Evolutionary conservation across 2,797 vertebrate genomes (phyloP).

Genomic region (Galago senegalensis): DNA sequence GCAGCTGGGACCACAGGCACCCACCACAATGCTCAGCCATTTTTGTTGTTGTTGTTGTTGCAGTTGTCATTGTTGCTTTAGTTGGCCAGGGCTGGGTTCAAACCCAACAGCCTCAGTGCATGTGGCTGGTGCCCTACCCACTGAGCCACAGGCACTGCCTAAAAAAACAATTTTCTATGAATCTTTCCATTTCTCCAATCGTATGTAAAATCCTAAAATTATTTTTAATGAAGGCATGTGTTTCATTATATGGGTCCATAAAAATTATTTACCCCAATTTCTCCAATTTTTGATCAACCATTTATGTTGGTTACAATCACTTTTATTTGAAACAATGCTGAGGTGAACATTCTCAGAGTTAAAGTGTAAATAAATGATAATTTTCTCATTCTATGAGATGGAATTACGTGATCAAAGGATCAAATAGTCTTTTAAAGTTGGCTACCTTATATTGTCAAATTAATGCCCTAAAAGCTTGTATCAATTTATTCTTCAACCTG

Average conservation of each 20-base stretch:
- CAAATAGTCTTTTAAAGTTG: neutral
- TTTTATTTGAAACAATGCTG: slow-evolving; percentile 43
- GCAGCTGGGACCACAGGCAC: no score
- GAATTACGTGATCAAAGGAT: slow-evolving; percentile 42
- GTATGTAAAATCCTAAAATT: slow-evolving; percentile 32
- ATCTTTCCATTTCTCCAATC: neutral
- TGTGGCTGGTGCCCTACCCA: no score
- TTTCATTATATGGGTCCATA: neutral
- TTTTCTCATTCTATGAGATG: slow-evolving; percentile 33
- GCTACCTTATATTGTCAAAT: neutral
- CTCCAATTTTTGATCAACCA: neutral
- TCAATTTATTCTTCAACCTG: neutral
- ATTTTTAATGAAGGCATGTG: neutral
- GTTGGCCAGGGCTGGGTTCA: no score
- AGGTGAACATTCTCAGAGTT: slow-evolving; percentile 5
- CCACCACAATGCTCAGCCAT: no score
- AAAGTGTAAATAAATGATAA: neutral
- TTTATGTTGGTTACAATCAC: slow-evolving; percentile 12
- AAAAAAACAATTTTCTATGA: neutral
- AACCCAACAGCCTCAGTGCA: no score
- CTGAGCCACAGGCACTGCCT: no score
- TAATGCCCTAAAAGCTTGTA: neutral
- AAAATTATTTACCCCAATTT: slow-evolving; percentile 27
- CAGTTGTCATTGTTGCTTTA: no score
- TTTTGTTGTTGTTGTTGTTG: no score